phyloP scores from a whole-genome alignment of 2,888 invertebrate species.

The Oscheius sp. region DNA sequence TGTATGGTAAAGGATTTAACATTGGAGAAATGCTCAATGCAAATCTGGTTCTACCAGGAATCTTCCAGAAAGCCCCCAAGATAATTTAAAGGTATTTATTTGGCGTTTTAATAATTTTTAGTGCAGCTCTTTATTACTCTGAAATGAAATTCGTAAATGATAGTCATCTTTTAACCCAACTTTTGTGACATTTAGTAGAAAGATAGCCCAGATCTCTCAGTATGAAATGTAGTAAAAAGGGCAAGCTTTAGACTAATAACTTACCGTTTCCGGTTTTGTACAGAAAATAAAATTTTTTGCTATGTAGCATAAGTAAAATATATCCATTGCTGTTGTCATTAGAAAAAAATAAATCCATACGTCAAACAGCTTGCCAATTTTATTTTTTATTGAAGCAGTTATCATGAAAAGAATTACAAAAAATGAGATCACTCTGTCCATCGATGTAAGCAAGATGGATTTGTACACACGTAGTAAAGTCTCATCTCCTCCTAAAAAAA shows the following conservation, averaged over 20 bases:
- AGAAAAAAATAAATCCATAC: no score
- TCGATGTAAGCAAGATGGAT: conserved; percentile 72
- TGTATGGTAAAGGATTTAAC: conserved; percentile 37
- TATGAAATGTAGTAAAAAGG: no score
- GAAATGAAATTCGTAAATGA: no score
- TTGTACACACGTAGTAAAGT: conserved; percentile 74
- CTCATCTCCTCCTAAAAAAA: conserved; percentile 74
- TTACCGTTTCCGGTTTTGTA: background rate
- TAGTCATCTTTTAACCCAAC: no score
- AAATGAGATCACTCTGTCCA: conserved; percentile 73
- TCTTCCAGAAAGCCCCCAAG: background rate
- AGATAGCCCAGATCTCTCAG: no score
- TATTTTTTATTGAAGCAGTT: background rate
- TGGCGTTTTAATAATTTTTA: no score
- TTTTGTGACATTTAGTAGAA: no score
- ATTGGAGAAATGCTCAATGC: conserved; percentile 33
- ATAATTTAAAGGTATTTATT: no score
- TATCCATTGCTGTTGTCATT: no score
- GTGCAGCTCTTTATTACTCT: no score
- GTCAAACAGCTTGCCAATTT: no score
- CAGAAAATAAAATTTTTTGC: background rate
- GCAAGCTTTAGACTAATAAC: no score
- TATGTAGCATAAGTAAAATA: background rate
- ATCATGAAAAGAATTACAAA: background rate
- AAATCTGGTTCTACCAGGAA: background rate